Conservation (phyloP, 1,140 invertebrate genomes). For the Bradynema listronoti region DNA sequence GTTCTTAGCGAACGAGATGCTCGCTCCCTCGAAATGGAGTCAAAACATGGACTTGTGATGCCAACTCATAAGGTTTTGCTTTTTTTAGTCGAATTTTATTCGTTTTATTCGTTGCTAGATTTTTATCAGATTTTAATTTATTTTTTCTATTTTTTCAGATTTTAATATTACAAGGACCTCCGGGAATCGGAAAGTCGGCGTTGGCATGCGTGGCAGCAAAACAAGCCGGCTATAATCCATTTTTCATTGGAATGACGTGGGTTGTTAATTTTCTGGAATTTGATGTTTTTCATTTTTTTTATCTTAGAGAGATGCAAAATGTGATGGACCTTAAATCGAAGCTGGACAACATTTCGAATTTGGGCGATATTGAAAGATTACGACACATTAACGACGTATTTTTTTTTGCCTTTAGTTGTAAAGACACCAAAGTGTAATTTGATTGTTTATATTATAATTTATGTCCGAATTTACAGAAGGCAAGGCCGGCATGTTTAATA, state of each 20-base stretch:
- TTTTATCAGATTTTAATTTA: neutral
- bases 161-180: constrained; percentile 12
- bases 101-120: neutral
- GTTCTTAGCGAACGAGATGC: neutral
- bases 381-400: no score
- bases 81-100: no score
- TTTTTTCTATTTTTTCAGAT: constrained; percentile 8
- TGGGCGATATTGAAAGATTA: constrained; percentile 4
- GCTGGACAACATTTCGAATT: constrained; percentile 15
- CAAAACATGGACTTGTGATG: neutral
- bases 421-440: no score
- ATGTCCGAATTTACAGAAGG: neutral
- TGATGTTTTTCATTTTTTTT: no score
- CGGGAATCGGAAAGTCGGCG: constrained; percentile 13
- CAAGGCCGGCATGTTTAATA: constrained; percentile 9
- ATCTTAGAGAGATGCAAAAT: constrained; percentile 17
- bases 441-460: neutral
- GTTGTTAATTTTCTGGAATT: no score
- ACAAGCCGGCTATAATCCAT: constrained; percentile 9
- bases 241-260: constrained; percentile 9
- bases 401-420: no score
- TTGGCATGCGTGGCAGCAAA: constrained; percentile 7
- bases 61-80: constrained; percentile 17
- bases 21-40: constrained; percentile 5
- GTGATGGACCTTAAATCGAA: constrained; percentile 3